Conservation (phyloP, 2,113 vertebrate species). For the Delphinus delphis region DNA sequence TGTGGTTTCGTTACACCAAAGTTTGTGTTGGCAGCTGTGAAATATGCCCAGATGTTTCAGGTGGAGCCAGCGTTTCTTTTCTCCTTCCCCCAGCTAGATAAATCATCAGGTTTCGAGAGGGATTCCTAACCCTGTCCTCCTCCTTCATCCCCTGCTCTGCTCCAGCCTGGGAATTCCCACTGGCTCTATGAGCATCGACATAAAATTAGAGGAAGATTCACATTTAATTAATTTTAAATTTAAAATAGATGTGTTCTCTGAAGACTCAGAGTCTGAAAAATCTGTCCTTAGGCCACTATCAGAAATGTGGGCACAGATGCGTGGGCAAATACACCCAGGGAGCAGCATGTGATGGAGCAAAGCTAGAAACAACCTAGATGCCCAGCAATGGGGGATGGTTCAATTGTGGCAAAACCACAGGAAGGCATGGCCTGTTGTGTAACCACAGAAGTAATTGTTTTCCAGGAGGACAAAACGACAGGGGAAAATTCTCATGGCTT, state of each 20-base stretch:
- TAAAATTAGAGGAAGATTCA: background rate
- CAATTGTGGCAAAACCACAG: accelerated
- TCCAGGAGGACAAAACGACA: constrained; percentile 27
- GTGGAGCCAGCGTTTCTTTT: background rate
- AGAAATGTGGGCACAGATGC: background rate
- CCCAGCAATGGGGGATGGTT: background rate
- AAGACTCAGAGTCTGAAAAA: background rate
- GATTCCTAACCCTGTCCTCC: accelerated
- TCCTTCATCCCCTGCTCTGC: accelerated
- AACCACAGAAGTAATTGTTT: background rate
- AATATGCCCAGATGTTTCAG: background rate
- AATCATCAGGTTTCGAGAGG: accelerated
- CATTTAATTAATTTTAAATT: background rate
- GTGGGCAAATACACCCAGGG: accelerated
- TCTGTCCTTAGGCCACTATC: background rate
- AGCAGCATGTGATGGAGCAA: accelerated
- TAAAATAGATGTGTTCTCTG: background rate
- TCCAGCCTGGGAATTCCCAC: background rate
- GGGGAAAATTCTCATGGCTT: constrained; percentile 14
- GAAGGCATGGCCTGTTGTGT: accelerated
- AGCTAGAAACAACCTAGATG: background rate
- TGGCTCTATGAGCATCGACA: background rate
- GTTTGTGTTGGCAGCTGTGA: background rate
- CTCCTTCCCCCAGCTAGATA: background rate
- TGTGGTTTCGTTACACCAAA: background rate